Base-by-base conservation (phyloP, 2,797 vertebrate genomes). In the Vireo griseus region DNA sequence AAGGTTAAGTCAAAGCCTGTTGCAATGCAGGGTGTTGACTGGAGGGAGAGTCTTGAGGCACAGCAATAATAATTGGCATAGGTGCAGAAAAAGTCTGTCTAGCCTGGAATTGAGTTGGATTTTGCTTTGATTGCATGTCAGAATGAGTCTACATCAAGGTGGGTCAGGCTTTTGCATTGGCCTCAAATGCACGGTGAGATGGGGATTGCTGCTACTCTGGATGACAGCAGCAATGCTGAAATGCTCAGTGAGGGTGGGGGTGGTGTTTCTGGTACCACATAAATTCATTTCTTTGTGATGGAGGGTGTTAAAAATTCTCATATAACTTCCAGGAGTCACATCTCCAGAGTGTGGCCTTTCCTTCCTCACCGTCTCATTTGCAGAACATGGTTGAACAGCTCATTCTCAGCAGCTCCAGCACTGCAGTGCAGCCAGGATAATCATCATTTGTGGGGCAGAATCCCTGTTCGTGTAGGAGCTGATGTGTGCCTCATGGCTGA, bases 381-480 rank as follows among this genome's bases (percentile, higher is more conserved):
- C 71, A 85, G 57, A n/a, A 29, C 7, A 10, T 4, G 28, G 3
- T 33, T 7, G 7, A 45, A 18, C 13, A 9, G 55, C 18, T 73
- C 9, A 0, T 51, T 37, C 39, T 13, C 9, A 29, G 72, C 12
- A 58, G 54, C 61, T 29, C 10, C 47, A 28, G 63, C 58, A 6
- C 40, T 33, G 62, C 72, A 31, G 51, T 3, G 33, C 55, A 59
- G 75, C 11, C 12, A 5, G 25, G 13, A 35, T 3, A 2, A 10
- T 31, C 10, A 4, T 15, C 33, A 2, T 11, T 19, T 29, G 0
- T 2, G 74, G 33, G 78, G 25, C 55, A 78, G 28, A 14, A 31
- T 0, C 37, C 5, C 51, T 18, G 19, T 2, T 10, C 7, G 1
- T 8, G 5, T 5, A 2, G 20, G 0, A 14, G 2, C 10, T 62